Conservation (phyloP, 2,113 vertebrate species). For the Noctilio leporinus region DNA sequence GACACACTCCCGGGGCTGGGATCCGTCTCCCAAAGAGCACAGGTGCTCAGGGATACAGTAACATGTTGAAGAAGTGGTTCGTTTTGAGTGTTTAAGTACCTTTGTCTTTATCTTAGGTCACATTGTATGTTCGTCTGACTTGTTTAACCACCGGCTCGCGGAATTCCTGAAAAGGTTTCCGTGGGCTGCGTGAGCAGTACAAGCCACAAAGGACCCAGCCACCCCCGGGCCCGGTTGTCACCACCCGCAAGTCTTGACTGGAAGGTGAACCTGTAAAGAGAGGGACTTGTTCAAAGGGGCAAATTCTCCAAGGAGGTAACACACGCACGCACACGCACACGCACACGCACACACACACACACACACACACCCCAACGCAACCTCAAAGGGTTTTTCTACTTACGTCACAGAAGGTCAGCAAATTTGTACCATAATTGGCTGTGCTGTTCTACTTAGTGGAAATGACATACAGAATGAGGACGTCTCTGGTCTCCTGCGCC, state of each 20-base stretch:
- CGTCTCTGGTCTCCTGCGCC: background rate
- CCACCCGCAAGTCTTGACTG: background rate
- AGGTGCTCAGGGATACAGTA: background rate
- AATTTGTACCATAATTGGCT: background rate
- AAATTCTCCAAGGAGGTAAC: background rate
- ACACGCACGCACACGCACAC: background rate
- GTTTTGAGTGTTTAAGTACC: background rate
- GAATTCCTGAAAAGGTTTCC: background rate
- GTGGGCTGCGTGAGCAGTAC: background rate
- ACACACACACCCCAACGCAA: background rate
- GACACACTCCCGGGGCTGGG: no score
- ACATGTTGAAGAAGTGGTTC: background rate
- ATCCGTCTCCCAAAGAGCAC: background rate
- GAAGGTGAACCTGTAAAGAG: background rate
- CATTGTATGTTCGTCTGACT: background rate
- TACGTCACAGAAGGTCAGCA: background rate
- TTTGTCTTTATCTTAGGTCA: background rate
- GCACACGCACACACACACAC: background rate
- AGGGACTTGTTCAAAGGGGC: background rate
- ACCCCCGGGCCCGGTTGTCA: background rate
- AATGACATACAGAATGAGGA: background rate
- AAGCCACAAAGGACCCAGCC: background rate
- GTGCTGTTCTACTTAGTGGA: background rate
- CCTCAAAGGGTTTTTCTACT: background rate
- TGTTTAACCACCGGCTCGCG: background rate